Evolutionary conservation across 2,797 vertebrate species (phyloP), one percentile per base, ranked within the genome.

Genomic region (Selene dorsalis): DNA sequence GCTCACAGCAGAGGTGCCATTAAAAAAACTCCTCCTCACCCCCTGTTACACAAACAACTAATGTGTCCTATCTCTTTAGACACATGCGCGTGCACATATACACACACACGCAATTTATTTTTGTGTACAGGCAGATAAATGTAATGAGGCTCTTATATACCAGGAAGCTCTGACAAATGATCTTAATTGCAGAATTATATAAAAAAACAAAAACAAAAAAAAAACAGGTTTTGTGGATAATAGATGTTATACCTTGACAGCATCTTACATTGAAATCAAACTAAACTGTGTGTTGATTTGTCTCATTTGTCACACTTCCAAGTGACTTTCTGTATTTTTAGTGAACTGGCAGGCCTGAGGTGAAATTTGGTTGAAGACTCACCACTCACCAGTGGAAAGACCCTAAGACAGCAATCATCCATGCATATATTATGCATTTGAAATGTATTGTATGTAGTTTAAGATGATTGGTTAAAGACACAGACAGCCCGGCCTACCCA

Each of bases 401-500:
- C 32, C 32, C 32, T 35, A 35, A 35, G 7, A 35, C 9, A 35
- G 32, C 32, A 32, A 32, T 32, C 30, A 32, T 32, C 30, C 30
- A 32, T 32, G 4, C 32, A 35, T 35, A 35, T 6, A 35, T 35
- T 35, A 35, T 35, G 32, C 32, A 35, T 8, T 35, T 35, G 32
- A 35, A 35, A 35, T 35, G 32, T 35, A 35, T 35, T 35, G 6
- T 35, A 8, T 9, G 32, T 8, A 35, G 32, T 35, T 35, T 35
- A 35, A 35, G 6, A 74, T 65, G 75, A 62, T 57, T 28, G 11
- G 30, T n/a, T 28, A 47, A 61, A 71, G 50, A 73, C 62, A 65
- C 77, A 75, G 83, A 81, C 89, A 87, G 86, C 81, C 81, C 35
- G 80, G 79, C 43, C 85, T 58, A 62, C 89, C 88, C 88, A 89